Conservation (phyloP, 2,888 invertebrate genomes). For the Meiosimyza decipiens region DNA sequence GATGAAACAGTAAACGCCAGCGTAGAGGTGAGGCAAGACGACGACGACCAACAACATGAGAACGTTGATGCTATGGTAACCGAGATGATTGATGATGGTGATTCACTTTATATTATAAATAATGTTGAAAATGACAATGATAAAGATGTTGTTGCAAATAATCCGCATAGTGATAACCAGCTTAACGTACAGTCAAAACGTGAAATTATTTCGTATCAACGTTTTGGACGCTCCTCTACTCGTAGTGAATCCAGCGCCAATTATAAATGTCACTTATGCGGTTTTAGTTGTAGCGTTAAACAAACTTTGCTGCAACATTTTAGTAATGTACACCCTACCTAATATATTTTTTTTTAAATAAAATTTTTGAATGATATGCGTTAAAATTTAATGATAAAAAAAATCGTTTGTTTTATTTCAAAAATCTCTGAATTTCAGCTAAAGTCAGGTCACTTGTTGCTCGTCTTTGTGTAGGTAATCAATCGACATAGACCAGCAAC, state of each 20-base stretch:
- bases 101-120: slow-evolving; percentile 12
- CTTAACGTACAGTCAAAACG: slow-evolving; percentile 15
- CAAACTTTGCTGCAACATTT: slow-evolving; percentile 55
- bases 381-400: not conserved
- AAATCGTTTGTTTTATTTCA: not conserved
- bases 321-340: slow-evolving; percentile 53
- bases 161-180: not conserved
- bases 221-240: slow-evolving; percentile 54
- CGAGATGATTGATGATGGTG: slow-evolving; percentile 36
- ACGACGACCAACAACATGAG: not conserved
- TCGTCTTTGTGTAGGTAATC: slow-evolving; percentile 29
- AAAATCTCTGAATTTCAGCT: slow-evolving; percentile 12
- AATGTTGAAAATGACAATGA: not conserved
- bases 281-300: slow-evolving; percentile 55
- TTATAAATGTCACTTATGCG: slow-evolving; percentile 59
- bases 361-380: slow-evolving; percentile 8
- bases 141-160: not conserved
- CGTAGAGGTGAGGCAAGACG: not conserved
- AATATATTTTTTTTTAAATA: slow-evolving; percentile 28
- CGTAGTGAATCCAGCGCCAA: slow-evolving; percentile 48
- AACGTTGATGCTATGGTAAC: slow-evolving; percentile 36
- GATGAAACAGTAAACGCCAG: too few relatives aligned
- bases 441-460: slow-evolving; percentile 65
- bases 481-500: slow-evolving; percentile 39
- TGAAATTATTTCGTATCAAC: slow-evolving; percentile 56